Conservation (phyloP, 2,113 vertebrate genomes). For the Strix uralensis region DNA sequence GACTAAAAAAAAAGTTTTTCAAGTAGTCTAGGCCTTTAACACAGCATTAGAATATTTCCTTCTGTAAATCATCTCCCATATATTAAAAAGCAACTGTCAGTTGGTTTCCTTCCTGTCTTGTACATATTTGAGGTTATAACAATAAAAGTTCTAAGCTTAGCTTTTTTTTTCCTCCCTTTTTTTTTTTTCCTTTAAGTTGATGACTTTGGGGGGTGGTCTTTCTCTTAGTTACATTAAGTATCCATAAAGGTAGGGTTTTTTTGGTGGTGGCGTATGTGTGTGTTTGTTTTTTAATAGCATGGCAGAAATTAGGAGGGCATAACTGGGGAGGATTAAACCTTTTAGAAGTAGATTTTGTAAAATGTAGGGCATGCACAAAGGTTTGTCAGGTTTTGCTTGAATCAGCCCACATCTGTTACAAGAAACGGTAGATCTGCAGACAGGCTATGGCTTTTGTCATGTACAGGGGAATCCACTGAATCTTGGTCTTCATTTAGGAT, state of each 20-base stretch:
- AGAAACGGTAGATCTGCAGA: neutral
- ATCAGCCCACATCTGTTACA: neutral
- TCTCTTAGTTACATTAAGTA: neutral
- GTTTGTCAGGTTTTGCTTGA: neutral
- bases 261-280: neutral
- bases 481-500: conserved; percentile 65
- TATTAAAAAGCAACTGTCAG: neutral
- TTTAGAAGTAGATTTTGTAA: neutral
- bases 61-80: neutral
- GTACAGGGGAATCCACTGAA: conserved; percentile 47
- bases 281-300: neutral
- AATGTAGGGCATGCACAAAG: neutral
- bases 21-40: neutral
- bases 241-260: accelerated
- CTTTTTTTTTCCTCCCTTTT: neutral
- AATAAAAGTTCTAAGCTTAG: neutral
- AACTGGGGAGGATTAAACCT: neutral
- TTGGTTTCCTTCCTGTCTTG: conserved; percentile 11
- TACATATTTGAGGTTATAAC: neutral
- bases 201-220: neutral
- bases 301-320: neutral
- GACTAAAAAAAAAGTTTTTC: neutral
- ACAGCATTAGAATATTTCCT: neutral
- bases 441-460: conserved; percentile 23
- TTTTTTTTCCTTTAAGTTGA: neutral